Percentiles rank a stretch among this genome's conserved stretches.
Conservation (phyloP, 1,140 invertebrate species). For the Holcopasites calliopsidis region DNA sequence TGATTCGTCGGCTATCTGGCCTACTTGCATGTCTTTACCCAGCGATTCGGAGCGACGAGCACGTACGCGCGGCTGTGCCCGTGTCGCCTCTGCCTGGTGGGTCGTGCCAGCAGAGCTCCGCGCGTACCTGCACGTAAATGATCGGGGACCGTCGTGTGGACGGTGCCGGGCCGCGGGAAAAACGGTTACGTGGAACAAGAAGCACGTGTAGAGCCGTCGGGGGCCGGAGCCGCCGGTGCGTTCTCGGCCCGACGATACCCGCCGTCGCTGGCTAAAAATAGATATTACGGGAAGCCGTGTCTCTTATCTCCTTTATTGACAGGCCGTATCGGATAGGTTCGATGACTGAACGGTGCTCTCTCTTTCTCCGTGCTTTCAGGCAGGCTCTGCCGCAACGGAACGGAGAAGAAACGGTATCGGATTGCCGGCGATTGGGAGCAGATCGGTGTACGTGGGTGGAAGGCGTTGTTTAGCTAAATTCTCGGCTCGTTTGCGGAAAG, state of each 20-base stretch:
- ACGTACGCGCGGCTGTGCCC: constrained; percentile 26
- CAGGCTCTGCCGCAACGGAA: not conserved
- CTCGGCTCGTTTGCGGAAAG: not conserved
- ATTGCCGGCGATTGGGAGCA: not conserved
- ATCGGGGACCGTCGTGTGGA: constrained; percentile 18
- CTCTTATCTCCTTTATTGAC: constrained; percentile 2
- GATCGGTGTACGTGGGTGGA: constrained; percentile 9
- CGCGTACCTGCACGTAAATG: constrained; percentile 51
- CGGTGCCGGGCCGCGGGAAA: constrained; percentile 5
- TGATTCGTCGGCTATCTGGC: constrained; percentile 67
- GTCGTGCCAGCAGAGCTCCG: not conserved
- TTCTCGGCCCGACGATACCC: too few relatives aligned
- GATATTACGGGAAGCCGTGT: not conserved
- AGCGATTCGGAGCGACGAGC: constrained; percentile 52
- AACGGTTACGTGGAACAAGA: constrained; percentile 39
- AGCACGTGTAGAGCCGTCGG: not conserved
- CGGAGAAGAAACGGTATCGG: not conserved
- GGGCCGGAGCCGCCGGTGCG: too few relatives aligned
- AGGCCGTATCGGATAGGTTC: not conserved
- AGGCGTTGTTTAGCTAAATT: not conserved
- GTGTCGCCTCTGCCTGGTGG: constrained; percentile 18
- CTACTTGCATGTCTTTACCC: constrained; percentile 71
- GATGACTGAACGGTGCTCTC: not conserved
- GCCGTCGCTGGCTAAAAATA: constrained; percentile 25
- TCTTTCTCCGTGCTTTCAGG: not conserved